Base-by-base conservation (phyloP, 2,888 invertebrate species). In the Idaea straminata region DNA sequence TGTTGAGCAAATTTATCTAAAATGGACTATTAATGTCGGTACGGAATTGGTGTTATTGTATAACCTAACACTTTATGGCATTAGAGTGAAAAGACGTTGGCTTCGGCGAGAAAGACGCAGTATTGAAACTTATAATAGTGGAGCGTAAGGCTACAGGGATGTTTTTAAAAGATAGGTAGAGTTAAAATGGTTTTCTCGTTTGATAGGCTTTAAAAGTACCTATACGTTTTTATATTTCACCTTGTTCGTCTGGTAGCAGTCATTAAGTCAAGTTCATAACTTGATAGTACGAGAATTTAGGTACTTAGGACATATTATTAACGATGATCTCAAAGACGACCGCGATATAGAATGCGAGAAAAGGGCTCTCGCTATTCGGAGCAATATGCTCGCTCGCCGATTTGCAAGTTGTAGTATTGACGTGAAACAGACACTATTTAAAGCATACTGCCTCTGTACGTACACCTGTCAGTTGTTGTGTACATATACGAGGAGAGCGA, bases 31-130 rank as follows among this genome's bases (percentile, higher is more conserved):
- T 47, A 47, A 47, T 47, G 47, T 47, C 10, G 47, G 47, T 47
- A 6, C 47, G 47, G 47, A 47, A 47, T 47, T 47, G 47, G 47
- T 47, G 47, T 47, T 47, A 47, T 47, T 47, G 47, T 47, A 47
- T 47, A 47, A 47, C 47, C 47, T 47, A 47, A 47, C 47, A 47
- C 47, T 47, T 47, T 47, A 47, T 47, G 47, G 47, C 47, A 47
- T 47, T 47, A 47, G 47, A 47, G 47, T 47, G 47, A 47, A 47
- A 47, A 47, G 47, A 47, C 47, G 47, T 47, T 47, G 38, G 47
- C 47, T 47, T 47, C 47, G 47, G 47, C 47, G 47, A 7, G 47
- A 13, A 47, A 47, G 47, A 13, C 13, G 47, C 3, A 7, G 47
- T 47, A 47, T 47, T 13, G 47, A 47, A 47, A 47, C 47, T 47